Evolutionary conservation across 2,113 vertebrate species (phyloP).

Genomic region (Onychostruthus taczanowskii): DNA sequence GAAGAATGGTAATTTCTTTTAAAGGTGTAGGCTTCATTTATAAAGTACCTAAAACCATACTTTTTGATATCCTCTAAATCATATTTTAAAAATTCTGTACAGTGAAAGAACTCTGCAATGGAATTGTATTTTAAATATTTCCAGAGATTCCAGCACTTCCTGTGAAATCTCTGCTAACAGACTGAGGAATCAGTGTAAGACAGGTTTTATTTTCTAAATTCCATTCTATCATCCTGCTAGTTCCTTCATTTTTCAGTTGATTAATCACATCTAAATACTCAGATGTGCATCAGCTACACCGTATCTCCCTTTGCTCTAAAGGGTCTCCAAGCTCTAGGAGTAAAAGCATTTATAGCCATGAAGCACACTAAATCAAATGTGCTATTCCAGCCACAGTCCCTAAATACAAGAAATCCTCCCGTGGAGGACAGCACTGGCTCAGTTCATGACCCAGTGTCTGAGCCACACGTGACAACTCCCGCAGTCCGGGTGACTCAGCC

Average conservation of each 20-base stretch:
- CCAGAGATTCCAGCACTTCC: not conserved
- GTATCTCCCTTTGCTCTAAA: not conserved
- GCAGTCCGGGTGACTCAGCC: conserved; percentile 7
- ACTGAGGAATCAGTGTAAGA: not conserved
- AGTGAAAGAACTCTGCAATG: not conserved
- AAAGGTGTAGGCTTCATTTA: not conserved
- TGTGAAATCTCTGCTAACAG: not conserved
- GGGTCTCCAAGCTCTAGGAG: not conserved
- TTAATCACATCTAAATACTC: not conserved
- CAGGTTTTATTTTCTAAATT: not conserved
- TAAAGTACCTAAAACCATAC: not conserved
- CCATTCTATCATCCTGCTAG: not conserved
- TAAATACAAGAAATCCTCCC: not conserved
- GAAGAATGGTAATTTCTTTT: not conserved
- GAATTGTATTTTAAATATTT: not conserved
- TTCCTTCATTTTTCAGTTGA: not conserved
- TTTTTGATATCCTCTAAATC: not conserved
- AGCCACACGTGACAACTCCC: conserved; percentile 17
- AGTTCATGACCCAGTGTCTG: conserved; percentile 19
- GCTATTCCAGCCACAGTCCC: not conserved
- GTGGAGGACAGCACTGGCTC: not conserved
- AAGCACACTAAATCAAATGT: not conserved
- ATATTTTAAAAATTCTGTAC: not conserved
- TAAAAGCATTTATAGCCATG: not conserved
- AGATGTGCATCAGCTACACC: not conserved